Conservation (phyloP, 2,888 invertebrate genomes). For the Apodemia mormo region DNA sequence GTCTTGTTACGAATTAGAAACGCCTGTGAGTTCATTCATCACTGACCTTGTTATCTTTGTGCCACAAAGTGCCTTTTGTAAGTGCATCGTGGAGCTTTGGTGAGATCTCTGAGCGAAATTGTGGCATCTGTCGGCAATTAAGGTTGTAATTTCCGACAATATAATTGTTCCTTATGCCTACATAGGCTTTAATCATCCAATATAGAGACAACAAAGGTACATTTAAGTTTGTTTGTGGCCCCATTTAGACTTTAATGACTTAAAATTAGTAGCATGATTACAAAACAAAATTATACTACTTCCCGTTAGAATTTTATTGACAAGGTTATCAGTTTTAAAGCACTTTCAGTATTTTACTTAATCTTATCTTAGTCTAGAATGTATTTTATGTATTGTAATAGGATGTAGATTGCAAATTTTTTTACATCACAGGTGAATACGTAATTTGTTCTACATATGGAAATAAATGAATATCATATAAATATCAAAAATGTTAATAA, state of each 20-base stretch:
- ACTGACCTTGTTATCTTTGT: conserved; percentile 16
- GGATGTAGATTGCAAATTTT: too few relatives aligned
- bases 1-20: conserved; percentile 10
- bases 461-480: too few relatives aligned
- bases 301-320: too few relatives aligned
- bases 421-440: too few relatives aligned
- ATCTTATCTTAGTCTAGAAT: too few relatives aligned
- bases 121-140: conserved; percentile 42
- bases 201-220: background rate
- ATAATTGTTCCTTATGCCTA: conserved; percentile 8
- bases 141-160: conserved; percentile 35
- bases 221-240: background rate
- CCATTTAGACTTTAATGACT: background rate
- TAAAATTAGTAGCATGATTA: background rate
- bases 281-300: too few relatives aligned
- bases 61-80: conserved; percentile 13
- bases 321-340: too few relatives aligned
- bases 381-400: too few relatives aligned
- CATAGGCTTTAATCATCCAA: conserved; percentile 11
- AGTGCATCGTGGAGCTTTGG: conserved; percentile 10
- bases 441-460: too few relatives aligned
- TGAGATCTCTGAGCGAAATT: conserved; percentile 35
- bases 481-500: too few relatives aligned
- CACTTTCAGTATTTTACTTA: too few relatives aligned
- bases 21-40: conserved; percentile 14